phyloP scores from a whole-genome alignment of 2,888 invertebrate species.

The Tachina grossa region DNA sequence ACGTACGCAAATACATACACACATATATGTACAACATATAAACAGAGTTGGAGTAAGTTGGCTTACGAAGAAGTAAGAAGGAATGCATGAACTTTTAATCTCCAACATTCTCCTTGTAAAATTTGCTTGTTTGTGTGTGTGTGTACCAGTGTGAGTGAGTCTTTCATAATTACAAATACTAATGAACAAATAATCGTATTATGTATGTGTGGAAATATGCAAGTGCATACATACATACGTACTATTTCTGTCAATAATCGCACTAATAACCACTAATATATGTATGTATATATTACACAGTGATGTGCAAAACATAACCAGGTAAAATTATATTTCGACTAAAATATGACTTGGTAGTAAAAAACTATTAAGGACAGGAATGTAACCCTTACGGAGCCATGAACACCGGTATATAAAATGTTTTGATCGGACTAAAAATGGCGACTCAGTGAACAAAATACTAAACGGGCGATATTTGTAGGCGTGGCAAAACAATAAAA shows the following conservation, averaged over 20 bases:
- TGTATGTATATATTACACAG: too few species aligned
- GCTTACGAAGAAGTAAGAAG: neutral
- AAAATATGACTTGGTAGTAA: too few species aligned
- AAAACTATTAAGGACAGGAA: too few species aligned
- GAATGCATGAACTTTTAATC: conserved; percentile 26
- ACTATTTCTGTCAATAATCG: neutral
- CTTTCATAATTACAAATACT: conserved; percentile 13
- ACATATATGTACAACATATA: neutral
- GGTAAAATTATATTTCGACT: neutral
- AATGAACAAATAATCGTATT: conserved; percentile 53
- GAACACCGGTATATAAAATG: too few species aligned
- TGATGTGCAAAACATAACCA: neutral
- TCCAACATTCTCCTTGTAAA: neutral
- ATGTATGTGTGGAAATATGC: conserved; percentile 45
- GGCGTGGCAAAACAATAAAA: too few species aligned
- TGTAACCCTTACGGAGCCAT: too few species aligned
- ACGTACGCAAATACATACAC: neutral
- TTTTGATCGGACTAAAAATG: too few species aligned
- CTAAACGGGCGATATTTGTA: too few species aligned
- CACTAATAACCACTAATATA: neutral
- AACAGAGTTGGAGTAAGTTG: neutral
- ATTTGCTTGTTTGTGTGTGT: neutral
- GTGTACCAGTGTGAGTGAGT: conserved; percentile 8
- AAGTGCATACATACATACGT: neutral
- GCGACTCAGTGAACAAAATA: too few species aligned